Evolutionary conservation across 2,113 vertebrate genomes (phyloP).

Genomic region (Microtus richardsoni): DNA sequence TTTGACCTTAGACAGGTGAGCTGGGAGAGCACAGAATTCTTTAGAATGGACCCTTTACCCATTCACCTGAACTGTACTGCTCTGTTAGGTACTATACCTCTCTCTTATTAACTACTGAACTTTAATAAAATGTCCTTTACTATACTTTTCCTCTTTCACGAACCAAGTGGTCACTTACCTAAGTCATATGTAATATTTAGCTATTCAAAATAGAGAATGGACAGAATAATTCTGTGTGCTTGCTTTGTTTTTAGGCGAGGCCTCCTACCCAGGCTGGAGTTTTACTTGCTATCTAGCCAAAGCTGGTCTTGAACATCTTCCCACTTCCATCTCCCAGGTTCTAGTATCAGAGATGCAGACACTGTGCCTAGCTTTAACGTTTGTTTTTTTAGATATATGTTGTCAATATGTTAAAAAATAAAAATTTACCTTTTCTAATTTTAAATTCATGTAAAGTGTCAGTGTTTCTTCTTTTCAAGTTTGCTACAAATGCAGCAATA

Average conservation of each 20-base stretch:
- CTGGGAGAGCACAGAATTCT: neutral
- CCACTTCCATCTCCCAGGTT: neutral
- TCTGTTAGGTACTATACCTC: neutral
- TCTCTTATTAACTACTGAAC: neutral
- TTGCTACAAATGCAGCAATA: neutral
- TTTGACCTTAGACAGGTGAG: slow-evolving; percentile 21
- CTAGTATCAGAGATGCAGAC: neutral
- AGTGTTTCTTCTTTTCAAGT: neutral
- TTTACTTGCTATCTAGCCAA: neutral
- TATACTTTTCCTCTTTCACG: neutral
- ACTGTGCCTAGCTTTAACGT: neutral
- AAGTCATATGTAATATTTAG: neutral
- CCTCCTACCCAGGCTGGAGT: neutral
- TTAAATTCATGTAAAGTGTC: slow-evolving; percentile 10
- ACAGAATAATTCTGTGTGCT: neutral
- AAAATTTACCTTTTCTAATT: slow-evolving; percentile 16
- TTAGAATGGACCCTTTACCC: neutral
- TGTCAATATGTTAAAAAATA: slow-evolving; percentile 40
- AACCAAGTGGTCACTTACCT: neutral
- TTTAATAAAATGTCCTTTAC: neutral
- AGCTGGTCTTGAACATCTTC: neutral
- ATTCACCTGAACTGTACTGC: neutral
- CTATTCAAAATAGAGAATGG: neutral
- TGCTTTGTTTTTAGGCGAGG: neutral
- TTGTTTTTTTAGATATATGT: neutral